Conservation (phyloP, 92 coral and sea anemone genomes). For the Phymanthus crucifer region DNA sequence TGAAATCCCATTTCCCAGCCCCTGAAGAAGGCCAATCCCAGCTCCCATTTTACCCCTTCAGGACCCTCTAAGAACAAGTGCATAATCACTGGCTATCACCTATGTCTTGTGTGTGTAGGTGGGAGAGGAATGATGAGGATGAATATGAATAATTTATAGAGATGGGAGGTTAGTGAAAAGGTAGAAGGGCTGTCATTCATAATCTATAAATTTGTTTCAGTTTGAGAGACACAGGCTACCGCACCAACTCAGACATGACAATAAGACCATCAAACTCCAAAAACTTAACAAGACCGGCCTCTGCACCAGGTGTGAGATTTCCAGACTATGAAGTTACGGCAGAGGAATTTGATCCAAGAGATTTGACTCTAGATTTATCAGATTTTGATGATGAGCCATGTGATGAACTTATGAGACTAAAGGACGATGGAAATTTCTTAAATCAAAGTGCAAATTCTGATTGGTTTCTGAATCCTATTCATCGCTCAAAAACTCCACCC, state of each 20-base stretch:
- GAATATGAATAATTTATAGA: no score
- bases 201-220: slow-evolving; percentile 35
- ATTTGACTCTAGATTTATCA: slow-evolving; percentile 65
- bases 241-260: slow-evolving; percentile 87
- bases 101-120: no score
- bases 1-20: no score
- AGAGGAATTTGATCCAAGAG: slow-evolving; percentile 60
- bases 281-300: slow-evolving; percentile 26
- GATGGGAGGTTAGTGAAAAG: no score
- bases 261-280: slow-evolving; percentile 42
- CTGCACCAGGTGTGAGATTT: slow-evolving; percentile 47
- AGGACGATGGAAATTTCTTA: slow-evolving; percentile 52
- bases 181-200: no score
- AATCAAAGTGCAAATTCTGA: slow-evolving; percentile 54
- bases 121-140: no score
- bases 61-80: no score
- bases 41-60: no score
- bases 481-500: slow-evolving; percentile 58
- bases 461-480: slow-evolving; percentile 89
- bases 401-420: slow-evolving; percentile 71
- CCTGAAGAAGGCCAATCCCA: no score
- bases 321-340: slow-evolving; percentile 63
- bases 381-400: slow-evolving; percentile 84
- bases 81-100: no score
- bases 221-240: slow-evolving; percentile 69